Evolutionary conservation across 2,888 invertebrate genomes (phyloP).

Genomic region (Calameuta filiformis): DNA sequence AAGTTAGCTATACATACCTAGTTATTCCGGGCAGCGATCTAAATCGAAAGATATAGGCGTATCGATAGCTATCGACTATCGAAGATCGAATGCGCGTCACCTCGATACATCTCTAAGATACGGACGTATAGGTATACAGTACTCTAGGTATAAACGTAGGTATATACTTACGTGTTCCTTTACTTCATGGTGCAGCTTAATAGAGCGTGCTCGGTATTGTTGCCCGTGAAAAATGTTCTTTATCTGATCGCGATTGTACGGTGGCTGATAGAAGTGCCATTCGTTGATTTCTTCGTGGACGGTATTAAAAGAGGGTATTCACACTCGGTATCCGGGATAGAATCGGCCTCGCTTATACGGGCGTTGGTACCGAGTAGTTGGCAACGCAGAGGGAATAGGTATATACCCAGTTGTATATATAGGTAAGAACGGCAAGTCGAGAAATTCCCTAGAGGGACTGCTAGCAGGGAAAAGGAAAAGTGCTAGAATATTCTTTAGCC

Average conservation of each 20-base stretch:
- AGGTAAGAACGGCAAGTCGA: not conserved
- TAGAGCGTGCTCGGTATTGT: constrained; percentile 30
- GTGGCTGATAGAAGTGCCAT: constrained; percentile 5
- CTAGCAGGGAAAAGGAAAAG: not conserved
- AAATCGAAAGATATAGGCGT: constrained; percentile 15
- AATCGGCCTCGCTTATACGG: not conserved
- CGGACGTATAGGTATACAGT: constrained; percentile 14
- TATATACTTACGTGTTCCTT: constrained; percentile 11
- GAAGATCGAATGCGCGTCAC: constrained; percentile 27
- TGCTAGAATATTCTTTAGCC: not conserved
- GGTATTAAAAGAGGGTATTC: not conserved
- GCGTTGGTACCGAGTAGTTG: not conserved
- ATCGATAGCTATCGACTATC: constrained; percentile 23
- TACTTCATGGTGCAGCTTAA: constrained; percentile 14
- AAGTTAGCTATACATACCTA: not conserved
- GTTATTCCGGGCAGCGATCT: constrained; percentile 11
- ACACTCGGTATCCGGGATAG: not conserved
- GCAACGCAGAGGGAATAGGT: not conserved
- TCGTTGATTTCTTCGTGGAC: not conserved
- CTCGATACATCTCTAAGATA: constrained; percentile 28
- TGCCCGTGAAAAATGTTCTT: constrained; percentile 30
- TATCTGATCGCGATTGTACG: constrained; percentile 34
- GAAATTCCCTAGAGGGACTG: not conserved
- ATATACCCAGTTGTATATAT: not conserved
- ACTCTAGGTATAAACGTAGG: constrained; percentile 2